phyloP scores from a whole-genome alignment of 2,797 vertebrate genomes.

The Takifugu ocellatus region DNA sequence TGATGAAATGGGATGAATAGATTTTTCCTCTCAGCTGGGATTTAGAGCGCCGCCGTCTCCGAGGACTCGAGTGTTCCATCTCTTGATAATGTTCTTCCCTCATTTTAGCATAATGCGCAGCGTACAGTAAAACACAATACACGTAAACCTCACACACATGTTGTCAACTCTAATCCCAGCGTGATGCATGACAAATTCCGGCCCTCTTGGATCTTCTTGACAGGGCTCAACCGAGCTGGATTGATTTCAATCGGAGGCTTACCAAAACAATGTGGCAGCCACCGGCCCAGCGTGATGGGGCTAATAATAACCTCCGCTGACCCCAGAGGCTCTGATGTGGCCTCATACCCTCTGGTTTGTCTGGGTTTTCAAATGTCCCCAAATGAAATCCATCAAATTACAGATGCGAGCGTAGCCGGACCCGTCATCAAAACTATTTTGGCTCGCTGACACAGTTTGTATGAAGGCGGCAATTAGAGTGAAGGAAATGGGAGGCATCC shows the following conservation, averaged over 20 bases:
- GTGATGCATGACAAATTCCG: constrained; percentile 46
- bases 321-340: constrained; percentile 63
- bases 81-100: neutral
- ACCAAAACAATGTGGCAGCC: constrained; percentile 70
- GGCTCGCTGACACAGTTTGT: constrained; percentile 58
- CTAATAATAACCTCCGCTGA: constrained; percentile 62
- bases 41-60: neutral
- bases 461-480: constrained; percentile 64
- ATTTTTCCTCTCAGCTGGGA: neutral
- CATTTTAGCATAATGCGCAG: neutral
- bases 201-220: constrained; percentile 51
- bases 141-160: constrained; percentile 33
- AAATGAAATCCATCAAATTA: constrained; percentile 71
- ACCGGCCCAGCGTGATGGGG: constrained; percentile 41
- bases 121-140: constrained; percentile 17
- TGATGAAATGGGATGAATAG: neutral
- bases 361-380: constrained; percentile 66
- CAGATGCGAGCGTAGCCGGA: constrained; percentile 61
- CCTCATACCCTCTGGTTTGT: constrained; percentile 54
- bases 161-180: constrained; percentile 42
- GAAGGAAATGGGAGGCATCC: constrained; percentile 58
- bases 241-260: constrained; percentile 66
- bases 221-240: constrained; percentile 57
- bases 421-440: constrained; percentile 69
- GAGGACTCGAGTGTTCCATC: neutral